Evolutionary conservation across 2,113 vertebrate species (phyloP).

Genomic region (Synchiropus splendidus): DNA sequence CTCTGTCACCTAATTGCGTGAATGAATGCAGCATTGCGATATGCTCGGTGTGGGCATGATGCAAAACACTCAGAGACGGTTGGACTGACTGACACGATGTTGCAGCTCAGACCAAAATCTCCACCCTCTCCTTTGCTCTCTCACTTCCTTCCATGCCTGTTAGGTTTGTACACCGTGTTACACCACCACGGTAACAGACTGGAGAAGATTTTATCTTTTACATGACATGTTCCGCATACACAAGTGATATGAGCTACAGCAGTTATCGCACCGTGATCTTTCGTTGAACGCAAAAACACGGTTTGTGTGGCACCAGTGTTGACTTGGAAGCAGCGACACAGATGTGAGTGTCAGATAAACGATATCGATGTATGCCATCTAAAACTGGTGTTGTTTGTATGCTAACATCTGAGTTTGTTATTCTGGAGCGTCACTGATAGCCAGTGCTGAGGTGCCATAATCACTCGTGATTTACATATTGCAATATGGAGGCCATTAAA

Average conservation of each 20-base stretch:
- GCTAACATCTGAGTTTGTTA: no score
- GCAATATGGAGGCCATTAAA: no score
- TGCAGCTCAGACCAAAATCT: slow-evolving; percentile 17
- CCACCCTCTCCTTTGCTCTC: not conserved
- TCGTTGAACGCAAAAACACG: no score
- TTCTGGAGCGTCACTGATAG: no score
- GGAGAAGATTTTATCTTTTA: slow-evolving; percentile 38
- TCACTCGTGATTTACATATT: no score
- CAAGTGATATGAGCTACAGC: slow-evolving; percentile 16
- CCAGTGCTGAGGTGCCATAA: no score
- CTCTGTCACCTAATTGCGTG: slow-evolving; percentile 15
- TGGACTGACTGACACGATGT: slow-evolving; percentile 27
- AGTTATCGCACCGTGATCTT: slow-evolving; percentile 35
- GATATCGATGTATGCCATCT: no score
- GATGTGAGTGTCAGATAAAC: no score
- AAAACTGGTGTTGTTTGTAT: no score
- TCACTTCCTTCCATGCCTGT: not conserved
- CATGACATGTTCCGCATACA: slow-evolving; percentile 25
- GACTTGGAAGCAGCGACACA: no score
- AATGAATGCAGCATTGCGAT: slow-evolving; percentile 8
- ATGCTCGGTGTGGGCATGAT: slow-evolving; percentile 9
- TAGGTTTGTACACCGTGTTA: slow-evolving; percentile 14
- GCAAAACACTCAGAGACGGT: slow-evolving; percentile 8
- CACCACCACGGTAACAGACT: slow-evolving; percentile 28
- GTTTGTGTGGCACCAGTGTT: no score